Conservation (phyloP, 1,140 invertebrate genomes). For the Globodera rostochiensis region DNA sequence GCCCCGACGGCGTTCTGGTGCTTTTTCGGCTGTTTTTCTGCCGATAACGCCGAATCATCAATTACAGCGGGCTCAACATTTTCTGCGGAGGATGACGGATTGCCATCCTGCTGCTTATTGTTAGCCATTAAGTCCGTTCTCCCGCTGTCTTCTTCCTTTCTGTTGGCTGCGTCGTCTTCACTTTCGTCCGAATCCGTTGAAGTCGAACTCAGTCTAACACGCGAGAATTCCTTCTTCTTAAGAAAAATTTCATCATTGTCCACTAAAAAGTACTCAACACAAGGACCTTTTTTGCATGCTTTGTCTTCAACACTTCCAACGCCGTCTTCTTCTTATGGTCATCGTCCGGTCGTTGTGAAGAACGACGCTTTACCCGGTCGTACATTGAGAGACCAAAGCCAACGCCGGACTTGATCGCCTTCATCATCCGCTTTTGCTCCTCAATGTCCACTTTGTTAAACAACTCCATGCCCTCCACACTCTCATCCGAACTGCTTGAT, state of each 20-base stretch:
- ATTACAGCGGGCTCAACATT: background rate
- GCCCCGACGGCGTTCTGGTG: background rate
- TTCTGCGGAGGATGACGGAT: background rate
- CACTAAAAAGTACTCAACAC: background rate
- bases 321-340: conserved; percentile 37
- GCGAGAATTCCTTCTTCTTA: conserved; percentile 26
- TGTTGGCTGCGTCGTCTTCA: background rate
- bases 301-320: conserved; percentile 38
- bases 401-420: conserved; percentile 21
- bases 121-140: background rate
- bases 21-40: background rate
- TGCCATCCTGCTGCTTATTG: background rate
- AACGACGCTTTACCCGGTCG: conserved; percentile 43
- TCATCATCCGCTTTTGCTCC: conserved; percentile 31
- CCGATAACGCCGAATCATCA: background rate
- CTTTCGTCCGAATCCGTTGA: conserved; percentile 29
- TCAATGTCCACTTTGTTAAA: conserved; percentile 36
- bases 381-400: conserved; percentile 45
- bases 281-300: conserved; percentile 40
- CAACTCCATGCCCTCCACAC: conserved; percentile 10
- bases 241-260: background rate
- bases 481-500: conserved; percentile 20
- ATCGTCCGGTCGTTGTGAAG: conserved; percentile 22
- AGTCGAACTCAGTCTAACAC: conserved; percentile 12
- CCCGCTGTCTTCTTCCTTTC: background rate